Percentiles rank a stretch among this genome's conserved stretches.
phyloP scores from a whole-genome alignment of 2,888 invertebrate genomes.

The Limnephilus lunatus region DNA sequence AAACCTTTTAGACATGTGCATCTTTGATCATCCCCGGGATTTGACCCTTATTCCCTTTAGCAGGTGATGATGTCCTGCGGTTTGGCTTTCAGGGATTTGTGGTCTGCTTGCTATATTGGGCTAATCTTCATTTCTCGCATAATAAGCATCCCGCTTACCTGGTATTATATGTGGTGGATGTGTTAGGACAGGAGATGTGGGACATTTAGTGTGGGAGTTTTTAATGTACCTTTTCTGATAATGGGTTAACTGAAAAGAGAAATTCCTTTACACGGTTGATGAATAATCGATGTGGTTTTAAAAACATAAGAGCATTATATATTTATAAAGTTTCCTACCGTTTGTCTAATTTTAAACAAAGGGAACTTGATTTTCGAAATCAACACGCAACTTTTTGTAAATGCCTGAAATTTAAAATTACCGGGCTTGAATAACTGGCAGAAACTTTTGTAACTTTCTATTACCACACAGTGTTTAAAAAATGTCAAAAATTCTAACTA shows the following conservation, averaged over 20 bases:
- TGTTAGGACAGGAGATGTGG: not conserved
- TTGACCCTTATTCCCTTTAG: not conserved
- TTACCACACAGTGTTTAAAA: not conserved
- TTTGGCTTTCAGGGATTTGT: not conserved
- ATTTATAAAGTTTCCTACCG: no score
- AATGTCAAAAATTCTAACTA: not conserved
- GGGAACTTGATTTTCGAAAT: no score
- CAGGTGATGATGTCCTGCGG: conserved; percentile 14
- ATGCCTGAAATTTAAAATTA: not conserved
- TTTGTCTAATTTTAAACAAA: no score
- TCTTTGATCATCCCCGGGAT: not conserved
- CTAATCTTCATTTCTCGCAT: not conserved
- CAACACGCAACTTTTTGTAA: no score
- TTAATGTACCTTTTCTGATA: not conserved
- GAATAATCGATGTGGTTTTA: no score
- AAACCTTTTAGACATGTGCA: not conserved
- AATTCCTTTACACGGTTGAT: no score
- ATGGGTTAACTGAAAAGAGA: no score
- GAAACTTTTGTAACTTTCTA: not conserved
- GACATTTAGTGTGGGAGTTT: not conserved
- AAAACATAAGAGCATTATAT: no score
- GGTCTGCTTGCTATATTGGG: not conserved
- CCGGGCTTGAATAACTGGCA: not conserved
- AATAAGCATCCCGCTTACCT: not conserved
- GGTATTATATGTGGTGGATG: not conserved